Conservation (phyloP, 2,113 vertebrate genomes). For the Falcunculus frontatus region DNA sequence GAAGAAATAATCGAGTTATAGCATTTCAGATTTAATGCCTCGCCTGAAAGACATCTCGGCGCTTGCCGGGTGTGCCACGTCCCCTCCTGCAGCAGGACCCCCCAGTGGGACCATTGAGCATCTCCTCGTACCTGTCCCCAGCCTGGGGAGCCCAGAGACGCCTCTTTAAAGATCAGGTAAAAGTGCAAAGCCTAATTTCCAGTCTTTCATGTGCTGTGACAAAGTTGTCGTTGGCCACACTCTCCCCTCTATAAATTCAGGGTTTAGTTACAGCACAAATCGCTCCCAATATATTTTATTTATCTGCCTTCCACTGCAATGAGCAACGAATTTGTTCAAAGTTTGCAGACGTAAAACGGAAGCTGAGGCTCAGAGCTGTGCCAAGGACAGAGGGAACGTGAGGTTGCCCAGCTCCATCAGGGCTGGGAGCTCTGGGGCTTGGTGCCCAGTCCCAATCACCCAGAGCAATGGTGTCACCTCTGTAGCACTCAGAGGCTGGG, state of each 20-base stretch:
- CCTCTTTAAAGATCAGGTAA: background rate
- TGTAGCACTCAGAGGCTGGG: background rate
- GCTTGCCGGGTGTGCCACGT: background rate
- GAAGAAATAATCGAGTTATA: conserved; percentile 44
- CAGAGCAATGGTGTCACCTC: background rate
- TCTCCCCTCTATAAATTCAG: conserved; percentile 32
- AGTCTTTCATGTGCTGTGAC: conserved; percentile 30
- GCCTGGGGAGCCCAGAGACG: background rate
- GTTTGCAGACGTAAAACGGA: background rate
- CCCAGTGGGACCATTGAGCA: background rate
- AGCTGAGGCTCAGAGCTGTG: background rate
- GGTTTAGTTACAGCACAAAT: conserved; percentile 54
- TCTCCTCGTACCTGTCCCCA: background rate
- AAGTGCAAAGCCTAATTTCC: conserved; percentile 41
- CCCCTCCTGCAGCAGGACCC: background rate
- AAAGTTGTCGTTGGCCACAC: conserved; percentile 36
- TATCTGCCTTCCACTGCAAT: conserved; percentile 30
- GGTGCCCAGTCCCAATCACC: background rate
- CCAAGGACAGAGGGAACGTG: background rate
- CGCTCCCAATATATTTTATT: conserved; percentile 52
- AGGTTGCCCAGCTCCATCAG: background rate
- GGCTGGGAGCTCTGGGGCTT: background rate
- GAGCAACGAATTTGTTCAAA: conserved; percentile 34
- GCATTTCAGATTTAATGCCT: conserved; percentile 11
- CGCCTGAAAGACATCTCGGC: background rate